phyloP scores from a whole-genome alignment of 92 coral and sea anemone species.

The Pocillopora meandrina region DNA sequence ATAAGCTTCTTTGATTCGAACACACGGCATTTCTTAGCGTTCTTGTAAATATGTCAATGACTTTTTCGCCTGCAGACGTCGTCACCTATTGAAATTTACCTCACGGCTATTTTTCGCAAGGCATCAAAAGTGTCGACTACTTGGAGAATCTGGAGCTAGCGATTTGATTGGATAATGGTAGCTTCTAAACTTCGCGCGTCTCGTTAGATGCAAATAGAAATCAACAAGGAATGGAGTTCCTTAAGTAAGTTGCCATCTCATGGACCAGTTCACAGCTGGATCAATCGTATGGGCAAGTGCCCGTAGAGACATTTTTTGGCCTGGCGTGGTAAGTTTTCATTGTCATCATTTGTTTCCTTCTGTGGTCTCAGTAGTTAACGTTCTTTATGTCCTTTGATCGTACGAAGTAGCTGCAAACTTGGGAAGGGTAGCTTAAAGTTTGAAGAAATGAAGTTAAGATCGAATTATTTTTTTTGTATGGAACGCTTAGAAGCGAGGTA shows the following conservation, averaged over 20 bases:
- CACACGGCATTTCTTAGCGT: constrained; percentile 75
- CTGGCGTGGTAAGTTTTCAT: constrained; percentile 65
- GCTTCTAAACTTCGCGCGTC: constrained; percentile 15
- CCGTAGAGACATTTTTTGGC: constrained; percentile 80
- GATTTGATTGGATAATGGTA: constrained; percentile 15
- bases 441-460: too few relatives aligned
- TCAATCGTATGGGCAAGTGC: constrained; percentile 77
- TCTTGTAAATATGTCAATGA: not conserved
- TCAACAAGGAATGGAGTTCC: not conserved
- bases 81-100: not conserved
- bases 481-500: too few relatives aligned
- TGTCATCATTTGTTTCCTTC: not conserved
- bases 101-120: constrained; percentile 13
- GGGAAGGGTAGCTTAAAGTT: too few relatives aligned
- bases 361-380: not conserved
- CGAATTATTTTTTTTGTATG: too few relatives aligned
- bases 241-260: not conserved
- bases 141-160: constrained; percentile 31
- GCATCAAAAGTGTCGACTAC: not conserved
- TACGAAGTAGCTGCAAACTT: too few relatives aligned
- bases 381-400: not conserved
- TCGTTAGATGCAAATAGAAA: not conserved
- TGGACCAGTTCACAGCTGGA: constrained; percentile 23
- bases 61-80: not conserved
- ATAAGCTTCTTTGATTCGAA: constrained; percentile 81